phyloP scores from a whole-genome alignment of 1,140 invertebrate species.

The Saccostrea glomerata region DNA sequence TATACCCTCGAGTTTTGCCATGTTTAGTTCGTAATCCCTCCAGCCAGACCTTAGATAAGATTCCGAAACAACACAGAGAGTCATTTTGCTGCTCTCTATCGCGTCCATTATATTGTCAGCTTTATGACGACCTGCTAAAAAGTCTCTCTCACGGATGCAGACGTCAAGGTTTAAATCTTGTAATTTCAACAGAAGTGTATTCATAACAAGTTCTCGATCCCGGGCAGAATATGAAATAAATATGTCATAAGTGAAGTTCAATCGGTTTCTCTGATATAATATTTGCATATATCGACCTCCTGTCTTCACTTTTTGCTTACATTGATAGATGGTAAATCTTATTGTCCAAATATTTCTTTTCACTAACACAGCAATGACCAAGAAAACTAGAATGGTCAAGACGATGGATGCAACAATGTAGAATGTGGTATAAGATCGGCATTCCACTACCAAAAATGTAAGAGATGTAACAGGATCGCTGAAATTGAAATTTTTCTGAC shows the following conservation, averaged over 20 bases:
- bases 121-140: not conserved
- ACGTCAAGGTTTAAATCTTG: not conserved
- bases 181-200: not conserved
- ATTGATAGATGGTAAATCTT: not conserved
- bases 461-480: not conserved
- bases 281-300: constrained; percentile 6
- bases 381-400: not conserved
- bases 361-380: not conserved
- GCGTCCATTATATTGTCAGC: constrained; percentile 5
- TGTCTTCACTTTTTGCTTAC: not conserved
- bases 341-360: constrained; percentile 10
- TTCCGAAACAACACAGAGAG: not conserved
- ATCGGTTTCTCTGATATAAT: not conserved
- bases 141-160: not conserved
- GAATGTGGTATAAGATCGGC: not conserved
- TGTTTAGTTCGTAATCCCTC: not conserved
- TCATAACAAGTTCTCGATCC: not conserved
- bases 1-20: not conserved
- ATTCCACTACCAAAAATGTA: not conserved
- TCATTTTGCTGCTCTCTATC: not conserved
- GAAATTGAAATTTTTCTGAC: not conserved
- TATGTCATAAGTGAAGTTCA: not conserved
- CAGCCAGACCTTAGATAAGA: not conserved
- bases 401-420: not conserved
- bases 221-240: not conserved